Base-by-base conservation (phyloP, 2,113 vertebrate species). In the Leucoraja erinaceus region DNA sequence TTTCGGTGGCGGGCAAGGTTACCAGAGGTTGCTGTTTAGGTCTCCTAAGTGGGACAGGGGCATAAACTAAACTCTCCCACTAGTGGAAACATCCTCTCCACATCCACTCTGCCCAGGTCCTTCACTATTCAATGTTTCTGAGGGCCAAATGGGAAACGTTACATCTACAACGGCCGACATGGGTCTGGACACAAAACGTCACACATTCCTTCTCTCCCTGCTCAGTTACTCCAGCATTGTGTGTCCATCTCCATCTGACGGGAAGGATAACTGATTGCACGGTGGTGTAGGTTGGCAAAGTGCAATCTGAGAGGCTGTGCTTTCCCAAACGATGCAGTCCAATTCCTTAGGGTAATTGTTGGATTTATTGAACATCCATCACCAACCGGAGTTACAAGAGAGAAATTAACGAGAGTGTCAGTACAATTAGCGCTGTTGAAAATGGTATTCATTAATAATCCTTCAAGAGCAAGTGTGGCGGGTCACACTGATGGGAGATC, bases 361-460 rank as follows among this genome's bases (percentile, higher is more conserved):
- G n/a, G 61, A 59, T 90, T 90, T 90, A 90, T 90, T 66, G n/a
- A 90, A 66, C 86, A 90, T 90, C 86, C 14, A 90, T 90, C 59
- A 90, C 86, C 61, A 31, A 28, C 28, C 28, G 31, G 11, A 66
- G n/a, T 68, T n/a, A 31, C 59, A 90, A 33, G 14, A 20, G 28
- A 33, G n/a, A 90, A 90, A 66, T 33, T 90, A 88, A 88, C 83
- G 59, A 63, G 25, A 61, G 63, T 63, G 59, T 90, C 61, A 6
- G 59, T 90, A 66, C 31, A 68, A 63, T 90, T 28, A 63, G 61
- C n/a, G 61, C n/a, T 68, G n/a, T 66, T 68, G 18, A 59, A 68
- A 90, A 90, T 90, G 28, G 66, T 31, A 68, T 90, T 90, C 63
- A 90, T 90, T 84, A 84, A 54, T 59, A 59, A 59, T 61, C 81